These are phyloP conservation scores for Aphrocallistes beatrix DNA, from an alignment of 37 sponge, comb jelly and placozoan species.

Conservation along the genomic window DNA sequence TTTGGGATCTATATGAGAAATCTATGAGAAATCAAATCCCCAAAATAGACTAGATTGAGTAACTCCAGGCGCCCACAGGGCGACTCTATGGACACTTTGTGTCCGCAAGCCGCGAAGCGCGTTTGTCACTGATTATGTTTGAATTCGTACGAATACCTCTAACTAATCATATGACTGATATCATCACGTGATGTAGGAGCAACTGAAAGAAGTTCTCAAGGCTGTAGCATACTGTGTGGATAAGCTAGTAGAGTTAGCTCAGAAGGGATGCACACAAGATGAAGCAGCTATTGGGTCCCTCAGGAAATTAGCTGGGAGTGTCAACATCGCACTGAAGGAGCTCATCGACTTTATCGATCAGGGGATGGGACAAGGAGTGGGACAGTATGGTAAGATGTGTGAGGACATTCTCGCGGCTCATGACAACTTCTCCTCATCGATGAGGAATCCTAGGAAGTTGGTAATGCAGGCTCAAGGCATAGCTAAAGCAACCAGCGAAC, in stretches of 20 bases:
- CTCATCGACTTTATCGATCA: constrained; percentile 69
- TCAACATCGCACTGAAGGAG: constrained; percentile 62
- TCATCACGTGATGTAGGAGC: too few species aligned
- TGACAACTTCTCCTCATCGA: constrained; percentile 53
- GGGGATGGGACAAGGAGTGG: constrained; percentile 28
- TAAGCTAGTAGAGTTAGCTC: constrained; percentile 69
- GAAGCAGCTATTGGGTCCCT: constrained; percentile 72
- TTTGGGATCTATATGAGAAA: too few species aligned
- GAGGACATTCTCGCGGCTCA: constrained; percentile 85
- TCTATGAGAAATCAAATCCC: too few species aligned
- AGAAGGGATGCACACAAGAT: constrained; percentile 44
- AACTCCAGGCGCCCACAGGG: too few species aligned
- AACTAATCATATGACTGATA: too few species aligned
- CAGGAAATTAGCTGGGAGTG: constrained; percentile 66
- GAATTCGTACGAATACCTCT: too few species aligned
- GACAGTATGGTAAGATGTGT: constrained; percentile 63
- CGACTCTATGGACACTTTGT: too few species aligned
- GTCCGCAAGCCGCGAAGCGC: too few species aligned
- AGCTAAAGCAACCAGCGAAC: constrained; percentile 34
- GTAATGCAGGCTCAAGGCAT: constrained; percentile 71
- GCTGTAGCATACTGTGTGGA: constrained; percentile 55
- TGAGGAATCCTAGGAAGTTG: constrained; percentile 91
- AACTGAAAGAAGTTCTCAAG: constrained; percentile 70
- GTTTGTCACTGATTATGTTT: too few species aligned
- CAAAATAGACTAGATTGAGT: too few species aligned